Base-by-base conservation (phyloP, 2,888 invertebrate genomes). In the Operophtera brumata region DNA sequence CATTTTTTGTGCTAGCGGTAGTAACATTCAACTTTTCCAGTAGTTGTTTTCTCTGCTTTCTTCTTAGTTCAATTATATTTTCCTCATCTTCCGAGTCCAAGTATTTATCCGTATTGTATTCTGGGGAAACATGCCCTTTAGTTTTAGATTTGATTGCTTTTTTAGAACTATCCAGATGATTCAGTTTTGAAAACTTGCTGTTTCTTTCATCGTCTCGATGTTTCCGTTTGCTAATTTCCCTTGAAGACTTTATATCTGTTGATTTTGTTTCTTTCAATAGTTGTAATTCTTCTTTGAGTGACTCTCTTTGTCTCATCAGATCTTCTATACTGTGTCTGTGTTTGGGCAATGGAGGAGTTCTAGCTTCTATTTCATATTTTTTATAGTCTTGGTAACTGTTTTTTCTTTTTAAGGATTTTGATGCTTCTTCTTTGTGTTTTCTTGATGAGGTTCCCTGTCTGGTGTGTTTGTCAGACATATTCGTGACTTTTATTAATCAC, bases 11-110 rank as follows among this genome's bases (percentile, higher is more conserved):
- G 36, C 60, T 65, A 43, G 58, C 45, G 30, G 62, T 61, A 61
- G 46, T 10, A 30, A 37, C 56, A 52, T 67, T 77, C 7, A 82
- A 70, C 67, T 86, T 84, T 65, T 95, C 95, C 51, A 98, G 77
- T 12, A 99, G 88, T 80, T 96, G 95, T 82, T 97, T 97, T 34
- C 98, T 91, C 74, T 96, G 94, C 78, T 95, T 95, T 69, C 98
- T 92, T 70, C 97, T 92, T 79, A 93, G 93, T 81, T 97, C 96
- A 79, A 99, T 99, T 65, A 98, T 96, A 62, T 93, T 94, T 82
- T 98, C 97, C 80, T 98, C 97, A 69, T 97, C 96, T 73, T 97
- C 94, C 52, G 93, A 92, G 56, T 96, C 92, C 68, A 94, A 91
- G 55, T 79, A 93, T 54, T 93, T 93, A 62, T 93, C 92, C 65